Conservation (phyloP, 2,113 vertebrate genomes). For the Cepphus grylle region DNA sequence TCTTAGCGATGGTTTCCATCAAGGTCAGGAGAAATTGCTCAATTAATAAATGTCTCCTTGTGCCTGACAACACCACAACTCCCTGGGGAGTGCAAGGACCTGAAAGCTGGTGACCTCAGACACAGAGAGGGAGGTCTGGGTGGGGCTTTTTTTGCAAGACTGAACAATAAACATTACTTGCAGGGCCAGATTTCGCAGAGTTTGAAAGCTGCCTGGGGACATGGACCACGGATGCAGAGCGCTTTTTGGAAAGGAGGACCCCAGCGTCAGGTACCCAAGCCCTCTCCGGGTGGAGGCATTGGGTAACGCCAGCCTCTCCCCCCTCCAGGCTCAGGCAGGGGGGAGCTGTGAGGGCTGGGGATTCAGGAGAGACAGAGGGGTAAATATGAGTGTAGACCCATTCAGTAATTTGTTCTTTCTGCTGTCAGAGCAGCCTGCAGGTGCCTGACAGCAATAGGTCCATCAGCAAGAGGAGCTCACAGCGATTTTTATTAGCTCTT, state of each 20-base stretch:
- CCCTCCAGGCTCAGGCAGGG: background rate
- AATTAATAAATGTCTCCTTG: background rate
- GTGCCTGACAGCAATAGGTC: background rate
- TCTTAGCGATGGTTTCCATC: constrained; percentile 24
- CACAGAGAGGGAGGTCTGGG: background rate
- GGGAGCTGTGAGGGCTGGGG: background rate
- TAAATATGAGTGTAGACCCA: background rate
- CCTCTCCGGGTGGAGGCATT: no score
- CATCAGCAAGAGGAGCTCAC: background rate
- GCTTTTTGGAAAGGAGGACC: background rate
- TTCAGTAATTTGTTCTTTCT: background rate
- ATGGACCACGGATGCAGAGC: background rate
- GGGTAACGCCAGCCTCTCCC: no score
- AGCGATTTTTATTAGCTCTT: background rate
- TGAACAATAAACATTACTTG: background rate
- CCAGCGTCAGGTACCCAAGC: no score
- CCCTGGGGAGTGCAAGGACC: background rate
- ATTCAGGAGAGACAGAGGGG: no score
- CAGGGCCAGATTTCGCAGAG: background rate
- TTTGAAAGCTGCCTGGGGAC: background rate
- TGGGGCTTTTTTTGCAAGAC: accelerated
- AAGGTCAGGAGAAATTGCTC: constrained; percentile 47
- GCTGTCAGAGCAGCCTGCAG: background rate
- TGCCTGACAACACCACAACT: background rate
- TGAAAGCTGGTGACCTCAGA: background rate